A percentile compares a stretch with the other conserved stretches of the same genome.
Conservation (phyloP, 2,888 invertebrate species). For the Hirtodrosophila histrioides region DNA sequence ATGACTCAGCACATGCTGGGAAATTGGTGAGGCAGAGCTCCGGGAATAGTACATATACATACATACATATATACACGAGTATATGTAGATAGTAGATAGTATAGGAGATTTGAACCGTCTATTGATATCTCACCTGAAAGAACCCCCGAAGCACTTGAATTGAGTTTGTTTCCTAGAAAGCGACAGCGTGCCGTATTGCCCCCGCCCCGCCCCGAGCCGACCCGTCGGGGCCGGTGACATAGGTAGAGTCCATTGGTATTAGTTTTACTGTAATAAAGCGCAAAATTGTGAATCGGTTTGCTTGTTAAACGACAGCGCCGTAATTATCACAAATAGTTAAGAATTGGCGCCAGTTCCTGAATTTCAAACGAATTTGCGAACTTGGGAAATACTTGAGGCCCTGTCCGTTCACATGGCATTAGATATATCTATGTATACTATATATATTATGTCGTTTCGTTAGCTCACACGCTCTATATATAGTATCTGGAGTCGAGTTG, state of each 20-base stretch:
- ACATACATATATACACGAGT: too few species aligned
- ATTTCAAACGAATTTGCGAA: conserved; percentile 57
- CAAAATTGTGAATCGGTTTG: conserved; percentile 31
- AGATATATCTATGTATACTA: not conserved
- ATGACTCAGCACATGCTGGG: conserved; percentile 29
- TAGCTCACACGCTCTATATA: conserved; percentile 22
- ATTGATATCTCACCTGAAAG: conserved; percentile 9
- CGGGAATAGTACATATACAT: too few species aligned
- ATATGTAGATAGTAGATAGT: not conserved
- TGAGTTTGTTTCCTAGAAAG: conserved; percentile 32
- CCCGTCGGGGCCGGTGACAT: too few species aligned
- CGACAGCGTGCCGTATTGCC: not conserved
- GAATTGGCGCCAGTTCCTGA: conserved; percentile 56
- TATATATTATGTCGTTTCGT: conserved; percentile 7
- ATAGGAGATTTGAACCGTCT: conserved; percentile 13
- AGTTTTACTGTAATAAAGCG: not conserved
- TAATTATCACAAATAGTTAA: conserved; percentile 58
- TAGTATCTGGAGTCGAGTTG: conserved; percentile 7
- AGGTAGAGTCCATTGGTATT: conserved; percentile 1
- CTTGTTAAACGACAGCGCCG: conserved; percentile 19
- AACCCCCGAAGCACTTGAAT: conserved; percentile 14
- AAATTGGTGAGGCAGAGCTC: conserved; percentile 18
- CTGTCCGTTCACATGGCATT: not conserved
- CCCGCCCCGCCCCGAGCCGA: not conserved
- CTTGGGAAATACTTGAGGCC: conserved; percentile 8